These are phyloP conservation scores for Percopsis omiscomaycus DNA, from an alignment of 2,797 vertebrate species.

Conservation along the genomic window DNA sequence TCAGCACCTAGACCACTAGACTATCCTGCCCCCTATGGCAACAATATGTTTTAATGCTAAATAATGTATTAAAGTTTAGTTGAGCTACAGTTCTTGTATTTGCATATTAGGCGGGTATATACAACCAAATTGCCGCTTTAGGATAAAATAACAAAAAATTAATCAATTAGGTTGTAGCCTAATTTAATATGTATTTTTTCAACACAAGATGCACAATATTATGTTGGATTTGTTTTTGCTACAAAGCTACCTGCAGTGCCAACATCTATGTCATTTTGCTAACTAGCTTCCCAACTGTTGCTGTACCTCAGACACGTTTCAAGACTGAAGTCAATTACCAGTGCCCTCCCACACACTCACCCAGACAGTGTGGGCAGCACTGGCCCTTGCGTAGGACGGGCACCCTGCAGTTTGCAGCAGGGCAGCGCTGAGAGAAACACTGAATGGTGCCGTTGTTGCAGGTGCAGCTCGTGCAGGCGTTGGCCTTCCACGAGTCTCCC, in stretches of 20 bases:
- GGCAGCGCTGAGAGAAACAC: constrained; percentile 82
- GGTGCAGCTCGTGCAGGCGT: constrained; percentile 84
- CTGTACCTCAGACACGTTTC: not conserved
- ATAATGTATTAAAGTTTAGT: too few relatives aligned
- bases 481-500: constrained; percentile 82
- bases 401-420: constrained; percentile 76
- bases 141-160: too few relatives aligned
- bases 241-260: too few relatives aligned
- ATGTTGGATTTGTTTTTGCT: not conserved
- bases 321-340: not conserved
- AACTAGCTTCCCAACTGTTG: not conserved
- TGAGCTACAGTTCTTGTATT: too few relatives aligned
- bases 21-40: too few relatives aligned
- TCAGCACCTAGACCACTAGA: too few relatives aligned
- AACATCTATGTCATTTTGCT: not conserved
- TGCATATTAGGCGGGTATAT: too few relatives aligned
- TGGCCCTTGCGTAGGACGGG: constrained; percentile 84
- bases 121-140: too few relatives aligned
- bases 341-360: constrained; percentile 59
- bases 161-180: too few relatives aligned
- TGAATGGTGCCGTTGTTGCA: constrained; percentile 81
- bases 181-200: too few relatives aligned
- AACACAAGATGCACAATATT: too few relatives aligned
- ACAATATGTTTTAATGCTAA: too few relatives aligned
- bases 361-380: constrained; percentile 84